phyloP scores from a whole-genome alignment of 2,797 vertebrate genomes.

The Balearica regulorum region DNA sequence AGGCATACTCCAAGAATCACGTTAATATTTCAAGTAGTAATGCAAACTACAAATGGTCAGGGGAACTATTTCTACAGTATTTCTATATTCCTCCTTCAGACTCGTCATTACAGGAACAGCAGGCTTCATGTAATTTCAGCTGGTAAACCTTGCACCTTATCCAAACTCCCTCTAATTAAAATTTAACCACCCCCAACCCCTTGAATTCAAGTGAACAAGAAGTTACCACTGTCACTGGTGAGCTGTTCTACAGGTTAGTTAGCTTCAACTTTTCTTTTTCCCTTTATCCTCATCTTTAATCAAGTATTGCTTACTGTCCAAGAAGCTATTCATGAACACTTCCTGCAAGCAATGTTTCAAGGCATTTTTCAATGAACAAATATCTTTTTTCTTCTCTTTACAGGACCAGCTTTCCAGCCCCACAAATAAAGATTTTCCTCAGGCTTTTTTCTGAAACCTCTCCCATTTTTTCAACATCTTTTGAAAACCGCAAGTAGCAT shows the following conservation, averaged over 20 bases:
- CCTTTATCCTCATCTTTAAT: background rate
- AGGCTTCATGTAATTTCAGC: background rate
- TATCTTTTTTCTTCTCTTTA: background rate
- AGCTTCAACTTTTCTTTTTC: background rate
- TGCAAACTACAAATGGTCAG: background rate
- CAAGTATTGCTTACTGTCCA: background rate
- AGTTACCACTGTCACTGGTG: background rate
- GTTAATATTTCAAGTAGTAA: background rate
- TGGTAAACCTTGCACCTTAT: background rate
- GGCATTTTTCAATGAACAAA: background rate
- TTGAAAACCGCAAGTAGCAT: background rate
- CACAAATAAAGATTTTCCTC: background rate
- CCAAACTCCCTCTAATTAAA: background rate
- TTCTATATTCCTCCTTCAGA: background rate
- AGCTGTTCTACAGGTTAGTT: conserved; percentile 18
- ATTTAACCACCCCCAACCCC: background rate
- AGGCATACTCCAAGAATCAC: background rate
- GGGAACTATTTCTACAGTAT: background rate
- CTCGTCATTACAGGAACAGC: accelerated
- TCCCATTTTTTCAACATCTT: background rate
- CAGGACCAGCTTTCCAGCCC: background rate
- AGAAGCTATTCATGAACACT: background rate
- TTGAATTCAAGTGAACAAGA: background rate
- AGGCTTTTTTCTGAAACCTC: background rate
- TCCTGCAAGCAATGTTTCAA: background rate